Evolutionary conservation across 2,797 vertebrate species (phyloP), one percentile per base, ranked within the genome.

Genomic region (Myioborus miniatus): DNA sequence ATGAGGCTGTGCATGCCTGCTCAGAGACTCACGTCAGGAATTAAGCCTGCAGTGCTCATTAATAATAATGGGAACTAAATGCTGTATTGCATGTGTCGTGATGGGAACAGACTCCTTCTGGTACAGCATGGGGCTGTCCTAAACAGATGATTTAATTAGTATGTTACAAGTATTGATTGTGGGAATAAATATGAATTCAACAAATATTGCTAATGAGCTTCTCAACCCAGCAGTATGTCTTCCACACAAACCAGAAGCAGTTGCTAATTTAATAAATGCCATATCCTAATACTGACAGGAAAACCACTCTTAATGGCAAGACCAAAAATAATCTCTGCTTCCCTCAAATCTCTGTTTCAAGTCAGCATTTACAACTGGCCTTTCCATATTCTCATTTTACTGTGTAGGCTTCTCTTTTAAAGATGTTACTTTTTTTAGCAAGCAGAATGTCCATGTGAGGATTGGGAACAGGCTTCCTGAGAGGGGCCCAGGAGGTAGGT

Each of bases 51-150:
- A 93, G 83, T 86, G 85, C 81, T 95, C 87, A 94, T 94, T 96
- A 96, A 94, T 96, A 96, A 95, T 97, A 94, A 97, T 87, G 74
- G 71, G 32, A 94, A 55, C 81, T 96, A 96, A 96, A 94, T 80
- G 85, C 64, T 90, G 59, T 70, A 79, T 76, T 93, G 89, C 87
- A 79, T 47, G 70, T 77, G 91, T 91, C 83, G 47, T 22, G 8
- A 67, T 91, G 80, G 77, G 86, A 95, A 77, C 0, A 0, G 77
- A 41, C 60, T 90, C 89, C 93, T 93, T 79, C 80, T 94, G 77
- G 74, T 95, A 56, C 91, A 94, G 91, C 87, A 83, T 90, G 87
- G 80, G 52, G 80, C 85, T 94, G 83, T 94, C 93, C 93, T 92
- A 93, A 89, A 93, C 88, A 97, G 90, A 92, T 93, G 47, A 96